Evolutionary conservation across 2,888 invertebrate genomes (phyloP), one percentile per base, ranked within the genome.

Genomic region (Mesochorus sp.): DNA sequence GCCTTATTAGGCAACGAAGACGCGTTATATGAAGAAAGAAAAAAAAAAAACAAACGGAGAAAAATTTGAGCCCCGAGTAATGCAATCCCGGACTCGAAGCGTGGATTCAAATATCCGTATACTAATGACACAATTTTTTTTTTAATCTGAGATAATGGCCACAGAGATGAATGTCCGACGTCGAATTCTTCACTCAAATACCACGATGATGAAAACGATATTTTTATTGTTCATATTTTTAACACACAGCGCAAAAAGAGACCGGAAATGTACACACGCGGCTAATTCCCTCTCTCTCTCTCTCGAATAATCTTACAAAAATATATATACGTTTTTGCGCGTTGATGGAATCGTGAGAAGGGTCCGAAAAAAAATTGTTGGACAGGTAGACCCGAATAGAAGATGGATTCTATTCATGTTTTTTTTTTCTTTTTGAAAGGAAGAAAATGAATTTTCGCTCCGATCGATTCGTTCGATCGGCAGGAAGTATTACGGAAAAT

Each of bases 241-340:
- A n/a, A n/a, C n/a, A 79, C 84, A 84, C 26, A 28, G 19, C 21
- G 6, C 82, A 81, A 85, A 82, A 84, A 82, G 70, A 70, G 72
- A 71, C 74, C 79, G 81, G 76, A 80, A 85, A 67, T 85, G 83
- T 85, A n/a, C n/a, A n/a, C n/a, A n/a, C n/a, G 84, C 81, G 76
- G 84, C 82, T 79, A 83, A 84, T 83, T 77, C 49, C n/a, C 24
- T 57, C 26, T 8, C 24, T 44, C 53, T 55, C 19, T 8, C 19
- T n/a, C 21, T 12, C 3, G 14, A 12, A 42, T 14, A 42, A 6
- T 42, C 17, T 42, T 17, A 42, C 5, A 14, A 17, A 14, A 14
- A 14, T 49, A 21, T 17, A 19, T 19, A 21, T 24, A 21, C 47
- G 47, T n/a, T 21, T 8, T 62, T 14, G 10, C 26, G 70, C 37